phyloP scores from a whole-genome alignment of 2,888 invertebrate genomes.

The Julus scandinavius region DNA sequence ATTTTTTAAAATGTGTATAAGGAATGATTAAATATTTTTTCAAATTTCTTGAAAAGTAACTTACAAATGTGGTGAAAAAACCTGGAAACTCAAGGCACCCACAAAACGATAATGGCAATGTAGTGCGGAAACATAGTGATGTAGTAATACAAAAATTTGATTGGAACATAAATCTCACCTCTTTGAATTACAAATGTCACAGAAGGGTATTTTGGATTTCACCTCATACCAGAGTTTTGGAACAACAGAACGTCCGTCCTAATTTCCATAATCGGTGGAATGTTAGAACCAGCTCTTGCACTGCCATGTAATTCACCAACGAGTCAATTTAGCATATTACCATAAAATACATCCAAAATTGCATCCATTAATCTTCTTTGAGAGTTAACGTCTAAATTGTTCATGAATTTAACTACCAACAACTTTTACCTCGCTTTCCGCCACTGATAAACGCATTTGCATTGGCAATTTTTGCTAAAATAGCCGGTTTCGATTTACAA shows the following conservation, averaged over 20 bases:
- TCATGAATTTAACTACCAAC: neutral
- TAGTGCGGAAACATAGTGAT: too few relatives aligned
- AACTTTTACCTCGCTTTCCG: neutral
- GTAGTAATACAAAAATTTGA: too few relatives aligned
- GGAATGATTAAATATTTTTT: too few relatives aligned
- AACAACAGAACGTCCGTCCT: neutral
- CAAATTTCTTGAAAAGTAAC: too few relatives aligned
- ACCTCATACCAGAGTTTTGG: neutral
- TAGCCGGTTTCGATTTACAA: slow-evolving; percentile 16
- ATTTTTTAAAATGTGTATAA: too few relatives aligned
- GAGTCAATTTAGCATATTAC: neutral
- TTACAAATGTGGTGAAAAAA: too few relatives aligned
- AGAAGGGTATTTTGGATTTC: too few relatives aligned
- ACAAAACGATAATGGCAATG: too few relatives aligned
- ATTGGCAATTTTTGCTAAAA: neutral
- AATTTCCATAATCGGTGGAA: neutral
- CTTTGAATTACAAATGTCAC: too few relatives aligned
- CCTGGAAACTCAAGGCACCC: too few relatives aligned
- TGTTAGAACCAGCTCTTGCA: neutral
- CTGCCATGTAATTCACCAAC: neutral
- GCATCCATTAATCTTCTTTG: neutral
- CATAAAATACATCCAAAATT: neutral
- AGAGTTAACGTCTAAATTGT: slow-evolving; percentile 1
- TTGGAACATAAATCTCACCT: too few relatives aligned
- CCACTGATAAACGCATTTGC: neutral